Evolutionary conservation across 2,113 vertebrate genomes (phyloP).

Genomic region (Xenopus tropicalis): DNA sequence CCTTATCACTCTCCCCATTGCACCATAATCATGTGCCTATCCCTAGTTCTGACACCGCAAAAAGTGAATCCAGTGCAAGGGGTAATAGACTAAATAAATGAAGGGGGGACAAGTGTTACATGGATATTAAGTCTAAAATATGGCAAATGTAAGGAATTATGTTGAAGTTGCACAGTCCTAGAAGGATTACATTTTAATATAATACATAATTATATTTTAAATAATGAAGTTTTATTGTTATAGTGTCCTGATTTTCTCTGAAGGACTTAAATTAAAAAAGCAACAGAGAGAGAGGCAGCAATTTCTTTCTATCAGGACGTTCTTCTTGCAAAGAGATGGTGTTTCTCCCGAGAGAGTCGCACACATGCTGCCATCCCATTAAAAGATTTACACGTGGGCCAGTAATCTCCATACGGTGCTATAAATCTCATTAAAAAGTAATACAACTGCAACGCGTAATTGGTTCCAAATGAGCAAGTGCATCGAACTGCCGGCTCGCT

Average conservation of each 20-base stretch:
- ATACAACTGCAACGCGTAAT: conserved; percentile 45
- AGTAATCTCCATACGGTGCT: conserved; percentile 46
- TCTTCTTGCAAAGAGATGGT: conserved; percentile 25
- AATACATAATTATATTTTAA: neutral
- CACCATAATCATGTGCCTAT: too few species aligned
- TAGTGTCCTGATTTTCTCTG: conserved; percentile 1
- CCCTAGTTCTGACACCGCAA: too few species aligned
- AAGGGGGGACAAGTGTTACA: too few species aligned
- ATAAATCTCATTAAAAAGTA: conserved; percentile 47
- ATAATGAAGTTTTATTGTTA: neutral
- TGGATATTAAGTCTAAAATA: too few species aligned
- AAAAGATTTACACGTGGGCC: conserved; percentile 45
- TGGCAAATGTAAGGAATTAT: neutral
- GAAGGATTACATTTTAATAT: neutral
- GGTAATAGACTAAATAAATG: too few species aligned
- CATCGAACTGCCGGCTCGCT: conserved; percentile 32
- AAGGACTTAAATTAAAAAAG: conserved; percentile 9
- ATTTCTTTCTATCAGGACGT: conserved; percentile 14
- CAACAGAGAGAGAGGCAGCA: neutral
- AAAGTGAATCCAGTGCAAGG: too few species aligned
- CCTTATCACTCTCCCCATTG: too few species aligned
- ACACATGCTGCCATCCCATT: conserved; percentile 40
- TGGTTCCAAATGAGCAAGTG: conserved; percentile 46
- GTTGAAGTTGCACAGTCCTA: neutral
- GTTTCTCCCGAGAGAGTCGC: conserved; percentile 26